phyloP scores from a whole-genome alignment of 1,140 invertebrate species.

The Zaprionus tsacasi region DNA sequence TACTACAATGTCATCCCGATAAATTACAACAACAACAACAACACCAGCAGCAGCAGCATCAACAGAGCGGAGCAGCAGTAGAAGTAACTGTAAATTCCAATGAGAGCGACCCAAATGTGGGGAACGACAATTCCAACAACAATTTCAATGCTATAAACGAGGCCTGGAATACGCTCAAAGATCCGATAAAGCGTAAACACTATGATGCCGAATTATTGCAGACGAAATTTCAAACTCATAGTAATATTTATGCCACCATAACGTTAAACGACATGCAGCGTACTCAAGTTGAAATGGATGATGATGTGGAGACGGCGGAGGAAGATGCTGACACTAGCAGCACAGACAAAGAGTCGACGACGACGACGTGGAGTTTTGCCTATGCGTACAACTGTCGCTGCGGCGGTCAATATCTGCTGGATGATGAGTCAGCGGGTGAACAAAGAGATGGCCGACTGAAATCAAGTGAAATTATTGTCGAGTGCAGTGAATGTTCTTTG shows the following conservation, averaged over 20 bases:
- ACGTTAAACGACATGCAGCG: slow-evolving; percentile 65
- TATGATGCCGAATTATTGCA: slow-evolving; percentile 82
- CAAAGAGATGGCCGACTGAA: slow-evolving; percentile 33
- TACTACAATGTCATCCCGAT: slow-evolving; percentile 84
- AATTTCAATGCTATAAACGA: slow-evolving; percentile 77
- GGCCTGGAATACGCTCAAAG: slow-evolving; percentile 82
- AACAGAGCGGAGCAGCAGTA: slow-evolving; percentile 5
- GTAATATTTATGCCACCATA: slow-evolving; percentile 73
- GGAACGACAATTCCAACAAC: slow-evolving; percentile 27
- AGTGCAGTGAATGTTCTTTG: slow-evolving; percentile 82
- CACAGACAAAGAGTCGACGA: slow-evolving; percentile 59
- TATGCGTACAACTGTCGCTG: slow-evolving; percentile 80
- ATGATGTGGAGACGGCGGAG: slow-evolving; percentile 32
- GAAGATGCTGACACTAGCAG: slow-evolving; percentile 19
- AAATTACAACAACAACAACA: slow-evolving; percentile 70
- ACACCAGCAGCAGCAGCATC: background rate
- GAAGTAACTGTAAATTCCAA: slow-evolving; percentile 35
- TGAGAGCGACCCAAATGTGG: slow-evolving; percentile 61
- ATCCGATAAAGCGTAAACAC: slow-evolving; percentile 74
- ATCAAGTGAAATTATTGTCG: slow-evolving; percentile 77
- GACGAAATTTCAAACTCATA: slow-evolving; percentile 74
- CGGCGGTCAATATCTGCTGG: slow-evolving; percentile 79
- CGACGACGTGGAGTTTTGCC: slow-evolving; percentile 38
- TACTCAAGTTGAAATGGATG: slow-evolving; percentile 32
- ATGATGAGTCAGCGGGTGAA: slow-evolving; percentile 54